Evolutionary conservation across 2,113 vertebrate genomes (phyloP).

Genomic region (Pluvianellus socialis): DNA sequence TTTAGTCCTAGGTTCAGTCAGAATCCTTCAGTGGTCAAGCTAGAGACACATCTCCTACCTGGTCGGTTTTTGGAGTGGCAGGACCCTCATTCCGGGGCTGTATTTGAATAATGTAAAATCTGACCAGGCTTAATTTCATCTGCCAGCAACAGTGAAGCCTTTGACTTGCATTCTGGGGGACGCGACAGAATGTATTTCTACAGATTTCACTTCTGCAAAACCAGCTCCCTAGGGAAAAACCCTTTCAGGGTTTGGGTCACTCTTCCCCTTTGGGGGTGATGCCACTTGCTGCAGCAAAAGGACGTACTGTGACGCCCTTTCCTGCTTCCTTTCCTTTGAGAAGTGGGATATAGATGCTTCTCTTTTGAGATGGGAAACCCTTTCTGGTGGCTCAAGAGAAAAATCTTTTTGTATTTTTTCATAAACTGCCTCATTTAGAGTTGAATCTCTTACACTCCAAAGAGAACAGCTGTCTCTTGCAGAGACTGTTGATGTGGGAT

Average conservation of each 20-base stretch:
- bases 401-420: background rate
- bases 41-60: background rate
- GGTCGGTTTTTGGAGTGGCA: background rate
- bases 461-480: background rate
- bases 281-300: background rate
- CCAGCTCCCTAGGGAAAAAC: background rate
- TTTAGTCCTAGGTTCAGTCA: background rate
- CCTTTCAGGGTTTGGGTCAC: background rate
- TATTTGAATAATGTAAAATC: background rate
- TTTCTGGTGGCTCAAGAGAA: background rate
- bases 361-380: background rate
- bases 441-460: background rate
- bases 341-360: background rate
- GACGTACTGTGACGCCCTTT: background rate
- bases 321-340: background rate
- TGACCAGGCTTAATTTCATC: background rate
- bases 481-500: background rate
- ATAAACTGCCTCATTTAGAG: background rate
- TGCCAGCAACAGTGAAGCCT: background rate
- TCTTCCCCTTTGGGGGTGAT: background rate
- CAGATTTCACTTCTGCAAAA: background rate
- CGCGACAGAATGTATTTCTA: accelerated
- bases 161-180: background rate
- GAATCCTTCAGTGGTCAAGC: background rate
- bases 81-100: background rate